Evolutionary conservation across 2,888 invertebrate genomes (phyloP), one percentile per base, ranked within the genome.

Genomic region (Acronicta leporina): DNA sequence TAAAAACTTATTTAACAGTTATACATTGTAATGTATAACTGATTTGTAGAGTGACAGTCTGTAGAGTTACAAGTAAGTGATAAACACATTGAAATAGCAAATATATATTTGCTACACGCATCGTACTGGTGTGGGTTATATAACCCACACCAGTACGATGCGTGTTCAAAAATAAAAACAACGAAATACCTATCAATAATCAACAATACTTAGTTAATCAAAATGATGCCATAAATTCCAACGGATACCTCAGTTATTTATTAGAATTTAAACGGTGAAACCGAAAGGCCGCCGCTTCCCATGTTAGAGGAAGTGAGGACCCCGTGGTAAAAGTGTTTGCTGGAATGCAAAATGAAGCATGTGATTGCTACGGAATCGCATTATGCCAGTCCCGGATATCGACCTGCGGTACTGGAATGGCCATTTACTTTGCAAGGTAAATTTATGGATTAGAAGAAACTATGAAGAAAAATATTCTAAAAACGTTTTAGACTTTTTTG

Each of bases 281-380:
- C 77, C 63, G 66, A 63, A 66, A 68, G 78, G 69, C 69, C 72
- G 72, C 57, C 68, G 74, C 65, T 73, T 75, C 65, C 68, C 74
- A 73, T 78, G 77, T 72, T 75, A 69, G 70, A 84, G 83, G 82
- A 83, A 77, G 76, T 68, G 80, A 73, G 77, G 64, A 63, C 59
- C 50, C 50, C 49, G 63, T 75, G 81, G 82, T 83, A 87, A 89
- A 89, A 90, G 87, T 88, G 87, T 91, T 89, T 87, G 87, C 85
- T 86, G 85, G 87, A 87, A 91, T 90, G 90, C 89, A 91, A 92
- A 92, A 92, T 92, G 91, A 91, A 92, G 87, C 92, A 91, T 91
- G 88, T 91, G 91, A 92, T 92, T 91, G 91, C 90, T 86, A 66
- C 79, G 84, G 87, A 89, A 92, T 91, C 88, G 86, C 84, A 88